Percentiles rank a stretch among this genome's conserved stretches.
phyloP scores from a whole-genome alignment of 2,888 invertebrate genomes.

The Drosophila leonis region DNA sequence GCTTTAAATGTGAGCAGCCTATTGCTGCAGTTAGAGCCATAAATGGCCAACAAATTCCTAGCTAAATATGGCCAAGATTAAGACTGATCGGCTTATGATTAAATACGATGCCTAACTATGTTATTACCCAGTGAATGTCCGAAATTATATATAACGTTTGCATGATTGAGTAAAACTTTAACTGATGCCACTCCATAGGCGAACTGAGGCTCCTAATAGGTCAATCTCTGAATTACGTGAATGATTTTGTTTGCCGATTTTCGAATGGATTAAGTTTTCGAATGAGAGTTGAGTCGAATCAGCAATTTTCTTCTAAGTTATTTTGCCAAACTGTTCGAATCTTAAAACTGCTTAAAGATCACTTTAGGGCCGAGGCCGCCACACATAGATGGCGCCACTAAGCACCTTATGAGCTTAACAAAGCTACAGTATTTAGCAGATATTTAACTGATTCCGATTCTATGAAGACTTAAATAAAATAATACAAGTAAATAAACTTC shows the following conservation, averaged over 20 bases:
- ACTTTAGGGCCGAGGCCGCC: background rate
- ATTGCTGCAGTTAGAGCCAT: conserved; percentile 31
- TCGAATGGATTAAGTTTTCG: background rate
- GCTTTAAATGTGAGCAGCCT: conserved; percentile 56
- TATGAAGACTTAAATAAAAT: too few species aligned
- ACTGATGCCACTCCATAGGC: background rate
- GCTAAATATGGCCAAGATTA: conserved; percentile 51
- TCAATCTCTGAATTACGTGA: background rate
- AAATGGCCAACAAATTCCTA: conserved; percentile 37
- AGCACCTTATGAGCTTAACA: background rate
- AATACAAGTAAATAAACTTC: too few species aligned
- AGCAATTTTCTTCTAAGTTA: background rate
- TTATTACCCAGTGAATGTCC: conserved; percentile 21
- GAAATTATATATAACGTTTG: background rate
- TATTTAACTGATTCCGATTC: background rate
- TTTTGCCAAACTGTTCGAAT: background rate
- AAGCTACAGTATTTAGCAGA: background rate
- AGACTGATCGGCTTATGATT: conserved; percentile 47
- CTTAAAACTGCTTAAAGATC: background rate
- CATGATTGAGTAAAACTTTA: background rate
- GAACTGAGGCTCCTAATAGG: background rate
- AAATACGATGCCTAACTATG: conserved; percentile 25
- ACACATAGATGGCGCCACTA: conserved; percentile 4
- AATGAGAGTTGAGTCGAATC: background rate
- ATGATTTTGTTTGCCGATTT: background rate